Conservation (phyloP, 2,797 vertebrate species). For the Lutra lutra region DNA sequence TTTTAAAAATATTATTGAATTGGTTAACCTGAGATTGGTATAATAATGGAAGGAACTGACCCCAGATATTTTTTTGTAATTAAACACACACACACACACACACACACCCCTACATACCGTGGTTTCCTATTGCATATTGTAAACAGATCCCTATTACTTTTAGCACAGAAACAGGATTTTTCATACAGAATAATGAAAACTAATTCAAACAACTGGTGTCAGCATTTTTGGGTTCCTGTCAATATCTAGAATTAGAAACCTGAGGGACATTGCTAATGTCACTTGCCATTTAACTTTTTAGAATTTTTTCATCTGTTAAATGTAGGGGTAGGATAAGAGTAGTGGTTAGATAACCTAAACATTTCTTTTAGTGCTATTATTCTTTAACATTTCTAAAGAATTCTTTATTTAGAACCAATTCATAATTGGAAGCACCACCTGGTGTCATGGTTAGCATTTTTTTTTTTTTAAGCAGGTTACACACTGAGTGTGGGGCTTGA, state of each 20-base stretch:
- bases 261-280: not conserved
- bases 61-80: not conserved
- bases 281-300: constrained; percentile 44
- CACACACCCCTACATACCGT: not conserved
- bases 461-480: not conserved
- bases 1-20: constrained; percentile 32
- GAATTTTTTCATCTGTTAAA: constrained; percentile 56
- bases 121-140: not conserved
- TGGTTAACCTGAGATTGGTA: constrained; percentile 6
- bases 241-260: constrained; percentile 35
- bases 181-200: constrained; percentile 35
- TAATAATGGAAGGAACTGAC: not conserved
- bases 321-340: not conserved
- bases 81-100: not conserved
- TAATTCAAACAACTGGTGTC: constrained; percentile 20
- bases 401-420: constrained; percentile 17
- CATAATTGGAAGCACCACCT: not conserved
- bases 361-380: constrained; percentile 24
- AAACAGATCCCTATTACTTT: not conserved
- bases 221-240: not conserved
- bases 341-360: not conserved
- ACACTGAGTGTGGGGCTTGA: not conserved
- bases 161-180: not conserved
- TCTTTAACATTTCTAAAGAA: not conserved
- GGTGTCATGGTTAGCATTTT: not conserved